phyloP scores from a whole-genome alignment of 2,113 vertebrate genomes.

The Asarcornis scutulata region DNA sequence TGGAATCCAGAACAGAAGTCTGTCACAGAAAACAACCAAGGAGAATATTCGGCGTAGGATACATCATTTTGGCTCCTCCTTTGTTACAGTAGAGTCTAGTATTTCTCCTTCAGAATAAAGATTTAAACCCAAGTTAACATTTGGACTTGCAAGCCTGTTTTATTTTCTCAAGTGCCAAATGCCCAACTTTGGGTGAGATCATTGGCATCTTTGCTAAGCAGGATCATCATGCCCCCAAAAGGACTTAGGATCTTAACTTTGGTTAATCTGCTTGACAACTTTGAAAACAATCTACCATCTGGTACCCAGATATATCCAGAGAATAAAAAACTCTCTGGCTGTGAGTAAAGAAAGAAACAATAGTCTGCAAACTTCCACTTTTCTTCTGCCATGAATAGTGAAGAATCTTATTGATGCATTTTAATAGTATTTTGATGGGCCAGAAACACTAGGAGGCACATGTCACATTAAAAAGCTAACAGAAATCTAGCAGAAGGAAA shows the following conservation, averaged over 20 bases:
- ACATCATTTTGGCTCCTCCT: not conserved
- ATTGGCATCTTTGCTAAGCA: not conserved
- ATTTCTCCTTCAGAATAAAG: not conserved
- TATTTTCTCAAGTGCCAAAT: not conserved
- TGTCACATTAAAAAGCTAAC: not conserved
- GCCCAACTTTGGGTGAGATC: not conserved
- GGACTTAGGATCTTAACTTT: conserved; percentile 28
- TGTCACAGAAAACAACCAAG: not conserved
- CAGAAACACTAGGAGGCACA: not conserved
- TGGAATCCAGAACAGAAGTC: not conserved
- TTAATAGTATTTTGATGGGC: not conserved
- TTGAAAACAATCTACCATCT: conserved; percentile 31
- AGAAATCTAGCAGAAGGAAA: not conserved
- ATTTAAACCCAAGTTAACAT: not conserved
- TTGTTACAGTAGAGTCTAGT: not conserved
- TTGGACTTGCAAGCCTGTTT: not conserved
- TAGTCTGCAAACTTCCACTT: not conserved
- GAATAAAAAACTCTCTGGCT: conserved; percentile 13
- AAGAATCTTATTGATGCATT: not conserved
- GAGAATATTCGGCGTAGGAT: not conserved
- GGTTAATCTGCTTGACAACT: conserved; percentile 34
- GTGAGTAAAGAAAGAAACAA: not conserved
- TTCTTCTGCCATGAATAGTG: not conserved
- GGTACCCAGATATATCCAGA: conserved; percentile 2
- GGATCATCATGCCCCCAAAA: not conserved